Evolutionary conservation across 2,113 vertebrate genomes (phyloP).

Genomic region (Coptodon rendalli): DNA sequence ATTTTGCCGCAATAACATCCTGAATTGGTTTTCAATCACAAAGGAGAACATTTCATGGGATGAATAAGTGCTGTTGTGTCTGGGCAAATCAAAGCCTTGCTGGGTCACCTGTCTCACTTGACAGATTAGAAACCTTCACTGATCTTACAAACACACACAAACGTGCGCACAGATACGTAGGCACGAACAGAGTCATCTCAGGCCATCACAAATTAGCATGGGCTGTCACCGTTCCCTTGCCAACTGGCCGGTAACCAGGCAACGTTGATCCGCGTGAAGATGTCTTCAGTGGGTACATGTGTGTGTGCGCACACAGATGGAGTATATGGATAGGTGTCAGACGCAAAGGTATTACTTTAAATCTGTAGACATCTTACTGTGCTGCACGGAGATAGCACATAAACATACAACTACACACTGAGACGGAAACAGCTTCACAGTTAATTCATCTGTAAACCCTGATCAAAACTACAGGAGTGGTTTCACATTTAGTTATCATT

Average conservation of each 20-base stretch:
- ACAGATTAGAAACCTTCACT: slow-evolving; percentile 28
- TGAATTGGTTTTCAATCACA: not conserved
- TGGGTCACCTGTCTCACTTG: slow-evolving; percentile 29
- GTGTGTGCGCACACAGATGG: not conserved
- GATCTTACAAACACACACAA: not conserved
- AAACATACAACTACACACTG: not conserved
- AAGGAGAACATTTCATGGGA: not conserved
- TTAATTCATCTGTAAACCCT: not conserved
- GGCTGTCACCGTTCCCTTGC: slow-evolving; percentile 50
- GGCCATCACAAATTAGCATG: slow-evolving; percentile 41
- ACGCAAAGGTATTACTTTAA: not conserved
- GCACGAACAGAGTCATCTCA: not conserved
- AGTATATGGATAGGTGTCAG: not conserved
- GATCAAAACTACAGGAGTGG: not conserved
- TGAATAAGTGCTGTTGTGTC: slow-evolving; percentile 1
- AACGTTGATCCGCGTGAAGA: slow-evolving; percentile 37
- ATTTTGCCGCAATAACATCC: not conserved
- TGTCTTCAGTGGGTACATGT: slow-evolving; percentile 4
- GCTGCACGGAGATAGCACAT: not conserved
- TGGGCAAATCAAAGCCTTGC: slow-evolving; percentile 5
- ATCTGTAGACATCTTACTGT: not conserved
- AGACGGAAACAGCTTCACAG: not conserved
- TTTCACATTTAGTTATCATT: not conserved
- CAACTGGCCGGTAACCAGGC: slow-evolving; percentile 64
- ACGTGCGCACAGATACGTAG: not conserved